Evolutionary conservation across 2,797 vertebrate species (phyloP), one percentile per base, ranked within the genome.

Genomic region (Coranthus polyacanthus): DNA sequence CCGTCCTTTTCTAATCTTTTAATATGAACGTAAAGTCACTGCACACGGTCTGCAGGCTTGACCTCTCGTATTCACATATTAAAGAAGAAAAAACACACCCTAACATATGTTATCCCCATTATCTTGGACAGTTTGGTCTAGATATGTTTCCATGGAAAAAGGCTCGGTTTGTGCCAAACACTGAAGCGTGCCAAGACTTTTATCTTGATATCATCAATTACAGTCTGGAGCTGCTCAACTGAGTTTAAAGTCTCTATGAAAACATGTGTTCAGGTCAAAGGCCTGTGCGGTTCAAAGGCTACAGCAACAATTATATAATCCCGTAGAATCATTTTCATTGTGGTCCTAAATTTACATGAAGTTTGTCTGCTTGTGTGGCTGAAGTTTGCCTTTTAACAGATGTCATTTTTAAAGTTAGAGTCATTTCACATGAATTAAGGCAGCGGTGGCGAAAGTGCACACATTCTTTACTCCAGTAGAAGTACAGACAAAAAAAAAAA

Each of bases 151-250:
- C 72, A 72, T 83, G 77, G 67, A 76, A 70, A 26, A 79, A 66
- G 45, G 8, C 51, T 51, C 21, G 3, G 59, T 47, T 57, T 62
- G 72, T 45, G 71, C 71, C 68, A 72, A 83, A 83, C 75, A 68
- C 32, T 20, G 6, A 10, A 15, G 11, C 41, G 43, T 18, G 81
- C 85, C 83, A 87, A 78, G 47, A 68, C 52, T 68, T 64, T 72
- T 79, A 81, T 83, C 75, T 78, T 70, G 54, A 78, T 79, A 71
- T 87, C 71, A 84, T 80, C 71, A 46, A 34, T 66, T 60, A 44
- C 51, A 49, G 43, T 66, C 20, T 58, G 53, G 56, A 66, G 49
- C 75, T 60, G 63, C 53, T 79, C 21, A 62, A 56, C 45, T 12
- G 34, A 53, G 45, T 78, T 72, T 73, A 68, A 62, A 64, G 50